These are phyloP conservation scores for Melanotus villosus DNA, from an alignment of 2,888 invertebrate genomes.

Conservation along the genomic window DNA sequence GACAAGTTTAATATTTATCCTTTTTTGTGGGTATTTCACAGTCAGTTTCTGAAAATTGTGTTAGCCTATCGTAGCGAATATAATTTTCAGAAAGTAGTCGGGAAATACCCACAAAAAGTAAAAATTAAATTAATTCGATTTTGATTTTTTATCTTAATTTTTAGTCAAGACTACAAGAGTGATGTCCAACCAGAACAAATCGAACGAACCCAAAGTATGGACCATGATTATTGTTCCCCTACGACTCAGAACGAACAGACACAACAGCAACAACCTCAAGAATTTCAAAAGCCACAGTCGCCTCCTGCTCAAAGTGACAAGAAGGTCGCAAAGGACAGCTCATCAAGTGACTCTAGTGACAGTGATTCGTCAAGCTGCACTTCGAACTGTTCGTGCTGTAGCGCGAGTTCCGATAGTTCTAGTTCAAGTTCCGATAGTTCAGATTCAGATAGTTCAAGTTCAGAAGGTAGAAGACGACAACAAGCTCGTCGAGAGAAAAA, in stretches of 20 bases:
- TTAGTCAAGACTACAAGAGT: conserved; percentile 26
- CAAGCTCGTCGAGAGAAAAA: conserved; percentile 67
- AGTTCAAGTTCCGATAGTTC: conserved; percentile 68
- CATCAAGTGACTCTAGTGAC: conserved; percentile 83
- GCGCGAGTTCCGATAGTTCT: conserved; percentile 77
- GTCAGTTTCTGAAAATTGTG: too few relatives aligned
- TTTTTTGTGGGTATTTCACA: too few relatives aligned
- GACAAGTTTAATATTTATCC: too few relatives aligned
- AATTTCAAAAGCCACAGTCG: conserved; percentile 20
- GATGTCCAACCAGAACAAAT: conserved; percentile 58
- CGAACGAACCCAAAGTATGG: conserved; percentile 59
- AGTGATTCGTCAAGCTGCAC: conserved; percentile 84
- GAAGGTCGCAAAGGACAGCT: conserved; percentile 69
- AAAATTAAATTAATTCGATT: neutral
- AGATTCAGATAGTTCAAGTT: conserved; percentile 75
- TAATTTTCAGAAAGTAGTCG: too few relatives aligned
- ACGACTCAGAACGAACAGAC: conserved; percentile 45
- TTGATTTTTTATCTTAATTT: too few relatives aligned
- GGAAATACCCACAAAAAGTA: too few relatives aligned
- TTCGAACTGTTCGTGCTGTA: conserved; percentile 88
- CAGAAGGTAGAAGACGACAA: conserved; percentile 68
- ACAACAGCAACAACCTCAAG: conserved; percentile 42
- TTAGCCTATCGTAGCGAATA: too few relatives aligned
- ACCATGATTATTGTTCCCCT: conserved; percentile 67
- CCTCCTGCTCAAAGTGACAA: conserved; percentile 1